A percentile compares a stretch with the other conserved stretches of the same genome.
Evolutionary conservation across 1,140 invertebrate genomes (phyloP).

Genomic region (Druon quercuslanigerum): DNA sequence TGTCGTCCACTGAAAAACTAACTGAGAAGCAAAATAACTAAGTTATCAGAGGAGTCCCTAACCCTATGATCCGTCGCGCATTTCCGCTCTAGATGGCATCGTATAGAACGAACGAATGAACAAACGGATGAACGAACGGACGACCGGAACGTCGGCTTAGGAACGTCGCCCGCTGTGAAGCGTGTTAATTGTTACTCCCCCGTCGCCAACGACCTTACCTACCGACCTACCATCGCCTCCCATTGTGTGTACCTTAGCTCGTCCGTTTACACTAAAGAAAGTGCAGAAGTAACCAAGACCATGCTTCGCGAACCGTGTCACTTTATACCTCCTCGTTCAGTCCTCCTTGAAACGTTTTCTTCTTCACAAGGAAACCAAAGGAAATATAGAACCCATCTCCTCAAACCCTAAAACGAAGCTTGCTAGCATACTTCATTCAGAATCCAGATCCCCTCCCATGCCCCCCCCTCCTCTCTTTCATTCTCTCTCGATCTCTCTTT

Average conservation of each 20-base stretch:
- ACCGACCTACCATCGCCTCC: slow-evolving; percentile 3
- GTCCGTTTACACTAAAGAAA: slow-evolving; percentile 30
- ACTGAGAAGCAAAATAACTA: slow-evolving; percentile 38
- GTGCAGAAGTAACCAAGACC: slow-evolving; percentile 27
- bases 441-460: no score
- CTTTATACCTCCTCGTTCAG: not conserved
- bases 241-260: slow-evolving; percentile 18
- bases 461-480: no score
- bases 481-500: no score
- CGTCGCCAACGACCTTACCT: not conserved
- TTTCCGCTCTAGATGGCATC: slow-evolving; percentile 52
- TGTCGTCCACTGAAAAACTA: not conserved
- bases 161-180: slow-evolving; percentile 52
- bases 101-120: not conserved
- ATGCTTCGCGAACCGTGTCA: slow-evolving; percentile 26
- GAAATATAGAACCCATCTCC: not conserved
- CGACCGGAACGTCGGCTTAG: slow-evolving; percentile 44
- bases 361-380: slow-evolving; percentile 16
- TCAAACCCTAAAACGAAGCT: not conserved
- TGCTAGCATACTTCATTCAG: no score
- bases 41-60: slow-evolving; percentile 43
- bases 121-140: slow-evolving; percentile 29
- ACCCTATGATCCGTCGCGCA: slow-evolving; percentile 41
- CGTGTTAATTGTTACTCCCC: slow-evolving; percentile 53
- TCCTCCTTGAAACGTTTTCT: slow-evolving; percentile 1